Conservation (phyloP, 2,888 invertebrate genomes). For the Pardosa pseudoannulata region DNA sequence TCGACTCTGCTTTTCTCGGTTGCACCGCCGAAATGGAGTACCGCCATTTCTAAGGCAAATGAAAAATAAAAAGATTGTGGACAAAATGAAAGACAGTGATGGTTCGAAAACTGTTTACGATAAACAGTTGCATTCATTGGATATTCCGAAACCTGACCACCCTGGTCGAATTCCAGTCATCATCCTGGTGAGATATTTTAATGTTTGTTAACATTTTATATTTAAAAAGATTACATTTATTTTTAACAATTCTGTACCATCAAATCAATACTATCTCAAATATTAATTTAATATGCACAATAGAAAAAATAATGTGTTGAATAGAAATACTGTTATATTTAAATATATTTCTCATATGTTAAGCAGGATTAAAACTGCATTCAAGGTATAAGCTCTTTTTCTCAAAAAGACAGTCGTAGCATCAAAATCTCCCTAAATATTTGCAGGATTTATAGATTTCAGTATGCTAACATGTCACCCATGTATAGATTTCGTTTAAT, state of each 20-base stretch:
- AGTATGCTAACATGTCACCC: too few relatives aligned
- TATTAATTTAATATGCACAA: neutral
- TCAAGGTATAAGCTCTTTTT: too few relatives aligned
- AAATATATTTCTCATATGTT: too few relatives aligned
- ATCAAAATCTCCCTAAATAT: too few relatives aligned
- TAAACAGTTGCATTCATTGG: neutral
- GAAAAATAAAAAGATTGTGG: neutral
- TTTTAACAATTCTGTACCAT: too few relatives aligned
- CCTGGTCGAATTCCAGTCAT: neutral
- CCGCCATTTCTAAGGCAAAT: conserved; percentile 42
- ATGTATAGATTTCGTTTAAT: too few relatives aligned
- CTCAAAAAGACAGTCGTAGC: too few relatives aligned
- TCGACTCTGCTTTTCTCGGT: conserved; percentile 43
- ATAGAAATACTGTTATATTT: too few relatives aligned
- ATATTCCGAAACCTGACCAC: neutral
- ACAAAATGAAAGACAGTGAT: conserved; percentile 12
- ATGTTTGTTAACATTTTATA: neutral
- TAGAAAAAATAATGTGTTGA: too few relatives aligned
- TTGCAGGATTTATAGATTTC: too few relatives aligned
- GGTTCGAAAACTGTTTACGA: neutral
- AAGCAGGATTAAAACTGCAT: too few relatives aligned
- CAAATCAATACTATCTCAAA: neutral
- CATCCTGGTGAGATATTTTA: conserved; percentile 2
- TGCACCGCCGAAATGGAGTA: conserved; percentile 27
- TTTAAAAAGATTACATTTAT: neutral